Conservation (phyloP, 1,140 invertebrate species). For the Nixonia krombeini region DNA sequence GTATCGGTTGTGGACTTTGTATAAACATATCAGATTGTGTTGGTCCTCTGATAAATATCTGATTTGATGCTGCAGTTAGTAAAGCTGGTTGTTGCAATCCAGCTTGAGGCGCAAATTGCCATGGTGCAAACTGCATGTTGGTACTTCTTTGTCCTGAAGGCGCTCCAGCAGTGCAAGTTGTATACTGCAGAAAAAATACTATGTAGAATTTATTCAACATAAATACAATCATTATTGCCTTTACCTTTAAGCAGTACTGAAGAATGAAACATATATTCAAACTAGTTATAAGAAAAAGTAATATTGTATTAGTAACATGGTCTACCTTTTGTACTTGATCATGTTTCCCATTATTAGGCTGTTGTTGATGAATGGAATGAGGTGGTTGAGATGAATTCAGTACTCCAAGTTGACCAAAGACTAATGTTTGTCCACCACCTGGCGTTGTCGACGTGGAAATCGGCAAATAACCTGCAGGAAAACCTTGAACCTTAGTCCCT, state of each 20-base stretch:
- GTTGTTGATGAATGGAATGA: slow-evolving; percentile 65
- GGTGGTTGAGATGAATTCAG: slow-evolving; percentile 79
- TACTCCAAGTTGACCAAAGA: slow-evolving; percentile 84
- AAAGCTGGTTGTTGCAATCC: slow-evolving; percentile 79
- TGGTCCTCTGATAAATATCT: slow-evolving; percentile 86
- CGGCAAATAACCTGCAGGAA: slow-evolving; percentile 74
- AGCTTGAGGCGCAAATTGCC: slow-evolving; percentile 77
- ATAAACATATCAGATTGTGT: slow-evolving; percentile 89
- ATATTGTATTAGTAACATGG: too few species aligned
- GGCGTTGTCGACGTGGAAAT: slow-evolving; percentile 84
- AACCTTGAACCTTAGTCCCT: slow-evolving; percentile 72
- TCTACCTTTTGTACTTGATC: slow-evolving; percentile 70
- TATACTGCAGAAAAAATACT: slow-evolving; percentile 58
- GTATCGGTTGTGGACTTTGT: slow-evolving; percentile 81
- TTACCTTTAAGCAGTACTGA: too few species aligned
- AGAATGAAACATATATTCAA: too few species aligned
- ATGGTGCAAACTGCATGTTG: slow-evolving; percentile 74
- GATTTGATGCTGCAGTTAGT: slow-evolving; percentile 78
- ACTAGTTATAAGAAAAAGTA: too few species aligned
- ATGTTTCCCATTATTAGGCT: slow-evolving; percentile 61
- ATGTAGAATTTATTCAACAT: too few species aligned
- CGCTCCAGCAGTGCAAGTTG: slow-evolving; percentile 76
- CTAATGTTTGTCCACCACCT: slow-evolving; percentile 81
- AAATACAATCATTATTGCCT: too few species aligned
- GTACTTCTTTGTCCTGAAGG: slow-evolving; percentile 74